A percentile compares a stretch with the other conserved stretches of the same genome.
Conservation (phyloP, 2,797 vertebrate species). For the Emydoidea blandingii region DNA sequence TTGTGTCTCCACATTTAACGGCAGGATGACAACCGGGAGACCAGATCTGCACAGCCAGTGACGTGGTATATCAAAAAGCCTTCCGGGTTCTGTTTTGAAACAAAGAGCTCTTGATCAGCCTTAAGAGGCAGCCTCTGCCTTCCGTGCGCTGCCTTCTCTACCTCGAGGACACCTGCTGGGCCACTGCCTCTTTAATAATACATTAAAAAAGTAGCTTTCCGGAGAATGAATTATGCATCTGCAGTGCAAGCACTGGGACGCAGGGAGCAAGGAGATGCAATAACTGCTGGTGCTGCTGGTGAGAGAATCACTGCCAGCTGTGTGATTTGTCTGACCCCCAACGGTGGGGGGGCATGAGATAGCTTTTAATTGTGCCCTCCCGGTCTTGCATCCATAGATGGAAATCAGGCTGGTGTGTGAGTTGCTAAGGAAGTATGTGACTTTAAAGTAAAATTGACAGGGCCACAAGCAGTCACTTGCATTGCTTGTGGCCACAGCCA, state of each 20-base stretch:
- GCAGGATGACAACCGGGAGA: constrained; percentile 14
- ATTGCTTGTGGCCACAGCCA: neutral
- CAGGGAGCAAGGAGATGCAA: neutral
- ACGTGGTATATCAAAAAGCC: constrained; percentile 12
- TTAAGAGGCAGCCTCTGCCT: constrained; percentile 53
- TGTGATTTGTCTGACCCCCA: neutral
- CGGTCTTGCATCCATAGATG: neutral
- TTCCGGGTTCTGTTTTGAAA: constrained; percentile 58
- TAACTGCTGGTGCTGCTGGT: neutral
- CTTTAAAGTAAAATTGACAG: neutral
- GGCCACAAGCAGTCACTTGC: neutral
- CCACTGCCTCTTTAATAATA: constrained; percentile 60
- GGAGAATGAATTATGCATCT: constrained; percentile 55
- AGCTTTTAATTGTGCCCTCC: neutral
- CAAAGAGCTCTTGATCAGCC: constrained; percentile 60
- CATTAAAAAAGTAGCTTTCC: constrained; percentile 40
- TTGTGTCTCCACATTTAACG: constrained; percentile 24
- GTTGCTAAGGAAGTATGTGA: neutral
- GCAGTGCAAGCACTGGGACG: neutral
- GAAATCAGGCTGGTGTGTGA: neutral
- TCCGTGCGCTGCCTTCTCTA: constrained; percentile 17
- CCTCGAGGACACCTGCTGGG: constrained; percentile 67
- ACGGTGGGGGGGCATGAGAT: neutral
- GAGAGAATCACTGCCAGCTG: neutral
- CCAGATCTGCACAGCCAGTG: constrained; percentile 17